These are phyloP conservation scores for Diorhabda sublineata DNA, from an alignment of 1,140 invertebrate species.

Conservation along the genomic window DNA sequence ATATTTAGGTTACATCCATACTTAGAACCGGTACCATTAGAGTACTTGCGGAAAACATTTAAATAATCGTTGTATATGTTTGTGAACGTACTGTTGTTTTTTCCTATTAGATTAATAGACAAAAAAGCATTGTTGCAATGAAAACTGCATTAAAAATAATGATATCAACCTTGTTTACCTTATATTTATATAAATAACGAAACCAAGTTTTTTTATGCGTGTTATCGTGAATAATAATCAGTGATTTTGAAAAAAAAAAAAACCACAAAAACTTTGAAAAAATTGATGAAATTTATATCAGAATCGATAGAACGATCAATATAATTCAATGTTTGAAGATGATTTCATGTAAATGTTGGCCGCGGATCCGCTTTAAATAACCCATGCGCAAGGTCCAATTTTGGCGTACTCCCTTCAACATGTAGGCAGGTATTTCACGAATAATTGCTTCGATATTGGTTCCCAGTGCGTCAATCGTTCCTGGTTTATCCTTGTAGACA, in stretches of 20 bases:
- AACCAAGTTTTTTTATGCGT: too few species aligned
- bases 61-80: conserved; percentile 5
- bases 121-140: not conserved
- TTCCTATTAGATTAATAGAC: not conserved
- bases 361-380: too few species aligned
- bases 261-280: not conserved
- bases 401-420: too few species aligned
- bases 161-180: not conserved
- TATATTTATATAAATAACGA: not conserved
- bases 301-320: not conserved
- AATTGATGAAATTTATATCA: not conserved
- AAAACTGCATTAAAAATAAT: not conserved
- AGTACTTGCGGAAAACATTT: conserved; percentile 7
- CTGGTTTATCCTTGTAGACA: too few species aligned
- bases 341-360: too few species aligned
- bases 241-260: not conserved
- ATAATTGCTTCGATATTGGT: too few species aligned
- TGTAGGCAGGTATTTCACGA: not conserved
- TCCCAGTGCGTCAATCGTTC: too few species aligned
- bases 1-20: conserved; percentile 16
- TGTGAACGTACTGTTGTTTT: conserved; percentile 4
- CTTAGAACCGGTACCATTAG: conserved; percentile 9
- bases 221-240: too few species aligned
- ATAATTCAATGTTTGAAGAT: not conserved
- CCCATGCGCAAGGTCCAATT: too few species aligned